These are phyloP conservation scores for Seira musarum DNA, from an alignment of 2,888 invertebrate genomes.

Conservation along the genomic window DNA sequence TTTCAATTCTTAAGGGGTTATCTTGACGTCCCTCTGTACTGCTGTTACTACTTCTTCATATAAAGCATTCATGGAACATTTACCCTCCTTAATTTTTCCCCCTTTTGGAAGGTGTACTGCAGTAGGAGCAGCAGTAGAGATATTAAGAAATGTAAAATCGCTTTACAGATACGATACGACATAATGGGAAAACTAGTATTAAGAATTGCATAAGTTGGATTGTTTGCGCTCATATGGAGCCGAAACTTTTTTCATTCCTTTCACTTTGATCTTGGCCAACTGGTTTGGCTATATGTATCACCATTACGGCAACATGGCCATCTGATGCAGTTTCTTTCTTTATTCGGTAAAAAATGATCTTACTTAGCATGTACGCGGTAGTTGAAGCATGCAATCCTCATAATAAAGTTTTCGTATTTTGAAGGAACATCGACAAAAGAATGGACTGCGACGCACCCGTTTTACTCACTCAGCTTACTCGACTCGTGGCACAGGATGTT, in stretches of 20 bases:
- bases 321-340: conserved; percentile 45
- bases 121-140: neutral
- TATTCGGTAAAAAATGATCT: conserved; percentile 14
- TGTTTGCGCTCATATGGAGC: conserved; percentile 10
- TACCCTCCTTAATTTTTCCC: conserved; percentile 43
- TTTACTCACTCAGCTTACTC: neutral
- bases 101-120: neutral
- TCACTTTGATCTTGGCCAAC: neutral
- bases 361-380: neutral
- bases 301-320: too few species aligned
- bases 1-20: conserved; percentile 1
- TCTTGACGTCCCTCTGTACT: neutral
- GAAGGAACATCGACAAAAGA: neutral
- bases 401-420: neutral
- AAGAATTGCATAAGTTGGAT: conserved; percentile 15
- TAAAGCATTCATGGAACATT: conserved; percentile 45
- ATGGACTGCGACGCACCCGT: conserved; percentile 8
- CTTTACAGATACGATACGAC: conserved; percentile 13
- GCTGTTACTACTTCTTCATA: neutral
- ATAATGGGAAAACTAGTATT: conserved; percentile 13
- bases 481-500: neutral
- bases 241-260: conserved; percentile 9
- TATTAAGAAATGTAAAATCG: conserved; percentile 31
- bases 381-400: neutral
- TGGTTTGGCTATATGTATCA: neutral